A percentile compares a stretch with the other conserved stretches of the same genome.
Conservation (phyloP, 2,113 vertebrate species). For the Cyphomyrus discorhynchus region DNA sequence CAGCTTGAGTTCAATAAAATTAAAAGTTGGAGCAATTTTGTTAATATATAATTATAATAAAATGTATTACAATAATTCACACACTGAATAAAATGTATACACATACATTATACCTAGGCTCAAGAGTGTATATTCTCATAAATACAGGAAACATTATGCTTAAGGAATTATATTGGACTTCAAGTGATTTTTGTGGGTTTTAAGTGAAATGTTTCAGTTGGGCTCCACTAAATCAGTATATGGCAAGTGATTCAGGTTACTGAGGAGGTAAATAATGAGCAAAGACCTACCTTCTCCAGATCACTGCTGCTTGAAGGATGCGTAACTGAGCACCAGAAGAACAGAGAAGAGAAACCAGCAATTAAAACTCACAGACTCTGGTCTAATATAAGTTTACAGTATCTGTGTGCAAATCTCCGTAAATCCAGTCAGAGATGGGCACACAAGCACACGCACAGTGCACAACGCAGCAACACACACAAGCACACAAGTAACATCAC, state of each 20-base stretch:
- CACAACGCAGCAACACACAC: background rate
- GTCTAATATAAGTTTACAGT: background rate
- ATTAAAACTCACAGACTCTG: conserved; percentile 7
- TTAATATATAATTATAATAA: background rate
- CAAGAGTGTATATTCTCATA: background rate
- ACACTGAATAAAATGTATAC: background rate
- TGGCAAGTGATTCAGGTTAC: background rate
- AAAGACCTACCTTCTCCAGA: conserved; percentile 63
- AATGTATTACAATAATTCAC: background rate
- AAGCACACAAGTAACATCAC: background rate
- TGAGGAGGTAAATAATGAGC: conserved; percentile 19
- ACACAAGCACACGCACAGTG: background rate
- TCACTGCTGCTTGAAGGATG: conserved; percentile 59
- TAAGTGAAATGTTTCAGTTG: background rate
- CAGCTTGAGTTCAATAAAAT: background rate
- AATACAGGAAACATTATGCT: background rate
- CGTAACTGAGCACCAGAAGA: conserved; percentile 50
- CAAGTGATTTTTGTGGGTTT: background rate
- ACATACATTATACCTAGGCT: background rate
- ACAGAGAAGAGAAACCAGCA: conserved; percentile 14
- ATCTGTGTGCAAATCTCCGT: background rate
- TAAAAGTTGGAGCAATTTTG: background rate
- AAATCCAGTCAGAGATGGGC: background rate
- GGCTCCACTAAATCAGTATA: background rate
- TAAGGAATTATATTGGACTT: background rate